Evolutionary conservation across 2,113 vertebrate genomes (phyloP).

Genomic region (Geococcyx californianus): DNA sequence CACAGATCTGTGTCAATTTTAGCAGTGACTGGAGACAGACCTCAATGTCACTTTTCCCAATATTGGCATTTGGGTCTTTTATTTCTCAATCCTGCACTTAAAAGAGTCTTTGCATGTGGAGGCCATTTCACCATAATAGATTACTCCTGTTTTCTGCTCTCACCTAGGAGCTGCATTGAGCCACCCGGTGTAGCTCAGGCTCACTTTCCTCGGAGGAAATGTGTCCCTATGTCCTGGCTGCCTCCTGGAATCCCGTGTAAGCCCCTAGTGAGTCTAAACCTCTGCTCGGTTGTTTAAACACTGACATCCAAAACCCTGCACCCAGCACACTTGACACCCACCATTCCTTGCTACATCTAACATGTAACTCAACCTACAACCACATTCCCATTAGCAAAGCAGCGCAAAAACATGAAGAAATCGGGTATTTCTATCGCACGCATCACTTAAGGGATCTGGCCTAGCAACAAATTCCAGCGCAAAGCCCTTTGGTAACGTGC

Average conservation of each 20-base stretch:
- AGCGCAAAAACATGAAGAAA: background rate
- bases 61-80: background rate
- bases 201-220: fast-evolving
- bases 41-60: fast-evolving
- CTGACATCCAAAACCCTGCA: background rate
- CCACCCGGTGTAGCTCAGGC: background rate
- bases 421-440: fast-evolving
- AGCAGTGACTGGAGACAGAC: background rate
- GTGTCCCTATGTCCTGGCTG: background rate
- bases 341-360: fast-evolving
- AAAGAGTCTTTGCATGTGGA: background rate
- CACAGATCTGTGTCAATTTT: background rate
- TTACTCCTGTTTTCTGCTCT: background rate
- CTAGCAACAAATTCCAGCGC: background rate
- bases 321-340: background rate
- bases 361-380: background rate
- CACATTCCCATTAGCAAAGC: background rate
- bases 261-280: background rate
- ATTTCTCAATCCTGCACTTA: background rate
- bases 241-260: background rate
- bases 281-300: background rate
- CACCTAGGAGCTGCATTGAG: background rate
- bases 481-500: background rate
- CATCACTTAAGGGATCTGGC: background rate
- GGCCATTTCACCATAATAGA: background rate